Percentiles rank a stretch among this genome's conserved stretches.
Conservation (phyloP, 2,113 vertebrate species). For the Glaucidium brasilianum region DNA sequence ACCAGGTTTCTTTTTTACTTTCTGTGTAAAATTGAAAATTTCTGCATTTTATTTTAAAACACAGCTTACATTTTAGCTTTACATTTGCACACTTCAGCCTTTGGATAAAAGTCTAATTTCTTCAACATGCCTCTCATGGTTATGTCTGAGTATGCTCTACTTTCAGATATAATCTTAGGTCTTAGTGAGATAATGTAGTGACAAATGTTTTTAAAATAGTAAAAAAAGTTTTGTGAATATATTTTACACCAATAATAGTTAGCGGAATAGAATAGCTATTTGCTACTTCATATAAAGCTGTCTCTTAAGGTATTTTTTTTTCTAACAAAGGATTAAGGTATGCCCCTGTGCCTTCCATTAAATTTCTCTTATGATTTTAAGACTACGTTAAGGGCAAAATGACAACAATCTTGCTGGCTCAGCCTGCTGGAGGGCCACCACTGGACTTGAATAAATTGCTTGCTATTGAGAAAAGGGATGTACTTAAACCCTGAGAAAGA, state of each 20-base stretch:
- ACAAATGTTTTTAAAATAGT: neutral
- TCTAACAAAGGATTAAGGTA: conserved; percentile 9
- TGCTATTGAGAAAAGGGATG: neutral
- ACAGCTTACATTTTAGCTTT: neutral
- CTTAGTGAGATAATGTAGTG: neutral
- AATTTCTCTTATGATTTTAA: neutral
- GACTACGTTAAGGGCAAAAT: neutral
- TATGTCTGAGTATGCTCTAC: neutral
- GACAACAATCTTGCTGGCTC: neutral
- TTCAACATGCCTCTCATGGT: neutral
- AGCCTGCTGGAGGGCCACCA: neutral
- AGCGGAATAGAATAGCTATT: neutral
- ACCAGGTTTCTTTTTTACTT: neutral
- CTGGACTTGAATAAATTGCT: neutral
- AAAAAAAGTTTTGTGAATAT: neutral
- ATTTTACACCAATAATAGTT: neutral
- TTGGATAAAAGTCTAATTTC: neutral
- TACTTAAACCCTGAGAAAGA: neutral
- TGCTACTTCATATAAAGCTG: neutral
- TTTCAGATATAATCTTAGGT: neutral
- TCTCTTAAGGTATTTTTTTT: neutral
- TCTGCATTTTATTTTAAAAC: neutral
- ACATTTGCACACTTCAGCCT: neutral
- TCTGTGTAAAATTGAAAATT: neutral
- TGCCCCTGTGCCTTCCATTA: neutral